Conservation (phyloP, 2,797 vertebrate genomes). For the Rhinichthys osculus region DNA sequence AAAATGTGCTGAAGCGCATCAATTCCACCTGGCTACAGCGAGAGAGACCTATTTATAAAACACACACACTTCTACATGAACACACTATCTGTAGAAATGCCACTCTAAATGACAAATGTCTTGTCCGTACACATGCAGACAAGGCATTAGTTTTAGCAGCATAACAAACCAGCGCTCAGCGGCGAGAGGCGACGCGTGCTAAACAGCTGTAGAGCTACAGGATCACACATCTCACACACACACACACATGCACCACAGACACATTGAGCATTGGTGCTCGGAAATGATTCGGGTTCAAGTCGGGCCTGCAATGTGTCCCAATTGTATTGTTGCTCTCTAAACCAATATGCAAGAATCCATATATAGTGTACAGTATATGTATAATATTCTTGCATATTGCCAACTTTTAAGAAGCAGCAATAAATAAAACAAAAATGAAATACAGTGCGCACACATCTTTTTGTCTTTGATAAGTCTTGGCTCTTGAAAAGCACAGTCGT, state of each 20-base stretch:
- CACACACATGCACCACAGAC: not conserved
- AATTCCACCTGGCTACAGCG: slow-evolving; percentile 82
- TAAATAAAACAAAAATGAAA: not conserved
- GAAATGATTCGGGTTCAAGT: not conserved
- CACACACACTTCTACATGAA: slow-evolving; percentile 65
- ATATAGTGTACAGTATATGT: no score
- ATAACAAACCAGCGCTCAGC: slow-evolving; percentile 65
- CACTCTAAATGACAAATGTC: slow-evolving; percentile 55
- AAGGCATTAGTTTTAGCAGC: slow-evolving; percentile 77
- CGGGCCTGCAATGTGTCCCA: not conserved
- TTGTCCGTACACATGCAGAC: slow-evolving; percentile 64
- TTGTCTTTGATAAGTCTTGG: not conserved
- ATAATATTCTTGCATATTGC: not conserved
- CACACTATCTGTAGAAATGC: slow-evolving; percentile 37
- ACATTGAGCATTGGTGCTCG: not conserved
- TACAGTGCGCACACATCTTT: no score
- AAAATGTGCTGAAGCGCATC: slow-evolving; percentile 82
- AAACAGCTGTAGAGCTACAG: slow-evolving; percentile 25
- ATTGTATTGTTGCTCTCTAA: not conserved
- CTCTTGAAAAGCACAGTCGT: not conserved
- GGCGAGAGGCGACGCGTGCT: not conserved
- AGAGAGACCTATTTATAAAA: slow-evolving; percentile 81
- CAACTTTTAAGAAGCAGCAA: not conserved
- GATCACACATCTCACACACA: not conserved
- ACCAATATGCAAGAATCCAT: no score